Evolutionary conservation across 2,888 invertebrate species (phyloP), one percentile per base, ranked within the genome.

Genomic region (Chrysolina haemoptera): DNA sequence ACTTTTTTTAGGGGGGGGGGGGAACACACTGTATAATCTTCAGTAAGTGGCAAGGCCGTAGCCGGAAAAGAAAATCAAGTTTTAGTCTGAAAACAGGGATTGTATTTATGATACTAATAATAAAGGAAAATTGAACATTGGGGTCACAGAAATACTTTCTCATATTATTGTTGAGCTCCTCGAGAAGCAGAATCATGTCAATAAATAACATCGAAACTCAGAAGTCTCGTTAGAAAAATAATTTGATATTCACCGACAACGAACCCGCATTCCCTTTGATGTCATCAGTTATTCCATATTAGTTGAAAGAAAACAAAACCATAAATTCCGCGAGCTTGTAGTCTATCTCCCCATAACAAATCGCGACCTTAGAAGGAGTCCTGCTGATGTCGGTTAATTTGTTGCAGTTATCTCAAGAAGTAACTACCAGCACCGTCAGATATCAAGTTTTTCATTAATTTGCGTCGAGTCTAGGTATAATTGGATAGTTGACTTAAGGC

Each of bases 401-500:
- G 59, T 59, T 27, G 59, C 27, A 59, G 27, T 59, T 59, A 59
- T 27, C 59, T 59, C 59, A n/a, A 27, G 27, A 27, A 59, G 59
- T 27, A 59, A 59, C 59, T 59, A 35, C 59, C 59, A 59, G 27
- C 59, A 27, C 59, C 4, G 27, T 35, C 27, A 14, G 59, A 59
- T 22, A 59, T 59, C 59, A 59, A 27, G 59, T 59, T 59, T 59
- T 59, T 59, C 59, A 59, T 59, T 59, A 59, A 59, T 59, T 59
- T 14, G 59, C 27, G 27, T 59, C 59, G 27, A 59, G 59, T 59
- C 59, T 59, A 59, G 59, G 46, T 46, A 46, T 46, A 46, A 46
- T 59, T 59, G 59, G 59, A 27, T 59, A n/a, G 27, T 35, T 35
- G 35, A 35, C 27, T 16, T 14, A 59, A 0, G 59, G 59, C 9